Percentiles rank a stretch among this genome's conserved stretches.
These are phyloP conservation scores for Ormyrus thymus DNA, from an alignment of 2,888 invertebrate genomes.

Conservation along the genomic window DNA sequence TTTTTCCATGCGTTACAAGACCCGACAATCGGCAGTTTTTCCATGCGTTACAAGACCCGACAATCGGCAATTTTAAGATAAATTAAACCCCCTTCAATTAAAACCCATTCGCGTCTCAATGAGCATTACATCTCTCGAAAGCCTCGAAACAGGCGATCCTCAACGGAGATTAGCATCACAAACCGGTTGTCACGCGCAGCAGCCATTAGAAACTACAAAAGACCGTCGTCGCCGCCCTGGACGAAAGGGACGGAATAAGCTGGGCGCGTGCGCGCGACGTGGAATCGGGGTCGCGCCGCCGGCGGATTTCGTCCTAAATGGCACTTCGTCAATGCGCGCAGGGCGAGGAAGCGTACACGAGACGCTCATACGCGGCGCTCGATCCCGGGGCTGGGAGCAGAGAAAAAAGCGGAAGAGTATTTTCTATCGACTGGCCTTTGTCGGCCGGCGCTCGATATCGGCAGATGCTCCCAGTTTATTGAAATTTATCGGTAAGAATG, in stretches of 20 bases:
- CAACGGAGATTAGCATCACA: background rate
- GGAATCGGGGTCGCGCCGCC: constrained; percentile 5
- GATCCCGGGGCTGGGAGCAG: background rate
- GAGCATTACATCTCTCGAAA: no score
- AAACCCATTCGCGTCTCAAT: no score
- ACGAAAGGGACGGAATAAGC: no score
- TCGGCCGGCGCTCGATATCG: background rate
- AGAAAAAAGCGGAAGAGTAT: constrained; percentile 2
- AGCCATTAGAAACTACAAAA: background rate
- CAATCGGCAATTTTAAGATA: no score
- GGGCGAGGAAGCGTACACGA: background rate
- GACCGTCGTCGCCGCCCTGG: no score
- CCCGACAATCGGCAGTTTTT: no score
- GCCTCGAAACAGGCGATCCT: background rate
- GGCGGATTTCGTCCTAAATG: constrained; percentile 25
- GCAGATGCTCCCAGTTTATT: constrained; percentile 29
- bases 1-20: no score
- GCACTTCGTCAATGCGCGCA: background rate
- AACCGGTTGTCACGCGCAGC: constrained; percentile 6
- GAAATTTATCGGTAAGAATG: background rate
- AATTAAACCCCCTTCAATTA: no score
- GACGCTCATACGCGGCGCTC: background rate
- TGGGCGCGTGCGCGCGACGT: background rate
- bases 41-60: no score
- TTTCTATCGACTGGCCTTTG: constrained; percentile 7